Conservation (phyloP, 2,888 invertebrate genomes). For the Oscheius sp. region DNA sequence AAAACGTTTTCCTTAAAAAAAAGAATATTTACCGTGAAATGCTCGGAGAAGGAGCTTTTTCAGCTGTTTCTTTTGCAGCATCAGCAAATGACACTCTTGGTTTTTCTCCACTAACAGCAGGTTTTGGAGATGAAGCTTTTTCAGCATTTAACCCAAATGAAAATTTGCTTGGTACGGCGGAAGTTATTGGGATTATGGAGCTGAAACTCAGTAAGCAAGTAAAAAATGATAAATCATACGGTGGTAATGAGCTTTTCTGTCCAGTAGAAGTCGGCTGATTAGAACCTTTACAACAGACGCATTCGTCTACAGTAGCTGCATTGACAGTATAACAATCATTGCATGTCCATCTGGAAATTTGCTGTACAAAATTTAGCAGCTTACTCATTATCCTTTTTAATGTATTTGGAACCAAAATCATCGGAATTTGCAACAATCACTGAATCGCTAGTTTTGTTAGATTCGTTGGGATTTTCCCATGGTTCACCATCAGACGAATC, state of each 20-base stretch:
- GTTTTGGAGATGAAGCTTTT: neutral
- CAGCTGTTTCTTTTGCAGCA: neutral
- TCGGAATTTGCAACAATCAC: neutral
- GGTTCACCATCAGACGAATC: conserved; percentile 13
- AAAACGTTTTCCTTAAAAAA: no score
- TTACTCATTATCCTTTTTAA: neutral
- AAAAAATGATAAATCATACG: neutral
- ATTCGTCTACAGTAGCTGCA: neutral
- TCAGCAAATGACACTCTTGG: neutral
- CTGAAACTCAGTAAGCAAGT: no score
- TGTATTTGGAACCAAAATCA: neutral
- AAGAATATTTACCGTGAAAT: no score
- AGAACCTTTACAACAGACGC: conserved; percentile 33
- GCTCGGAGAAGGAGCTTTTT: neutral
- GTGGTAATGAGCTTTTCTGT: conserved; percentile 43
- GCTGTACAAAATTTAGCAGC: no score
- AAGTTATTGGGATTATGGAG: no score
- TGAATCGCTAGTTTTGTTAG: neutral
- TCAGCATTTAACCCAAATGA: neutral
- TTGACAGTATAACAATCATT: neutral
- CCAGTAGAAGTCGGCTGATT: conserved; percentile 47
- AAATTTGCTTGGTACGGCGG: neutral
- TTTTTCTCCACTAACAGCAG: neutral
- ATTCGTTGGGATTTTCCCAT: neutral
- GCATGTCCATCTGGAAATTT: neutral